Evolutionary conservation across 2,797 vertebrate species (phyloP).

Genomic region (Halcyon badia): DNA sequence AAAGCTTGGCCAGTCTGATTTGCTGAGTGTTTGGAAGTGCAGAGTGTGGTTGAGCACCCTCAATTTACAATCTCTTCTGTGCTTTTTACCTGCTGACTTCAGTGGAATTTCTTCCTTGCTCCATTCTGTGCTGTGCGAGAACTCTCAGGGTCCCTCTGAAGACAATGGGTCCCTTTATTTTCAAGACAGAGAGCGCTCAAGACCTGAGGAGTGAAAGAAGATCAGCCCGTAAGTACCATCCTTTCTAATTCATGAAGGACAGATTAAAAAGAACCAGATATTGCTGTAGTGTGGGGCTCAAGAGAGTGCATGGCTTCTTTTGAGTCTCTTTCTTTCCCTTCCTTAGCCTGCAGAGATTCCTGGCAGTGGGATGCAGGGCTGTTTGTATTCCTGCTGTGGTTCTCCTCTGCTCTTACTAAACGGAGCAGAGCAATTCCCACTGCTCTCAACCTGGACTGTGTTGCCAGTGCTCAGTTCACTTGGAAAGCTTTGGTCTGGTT

Average conservation of each 20-base stretch:
- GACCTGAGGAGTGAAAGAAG: background rate
- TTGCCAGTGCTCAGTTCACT: constrained; percentile 31
- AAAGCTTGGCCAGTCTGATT: background rate
- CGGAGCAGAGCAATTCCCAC: constrained; percentile 50
- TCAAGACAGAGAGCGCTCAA: background rate
- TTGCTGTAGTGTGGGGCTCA: fast-evolving
- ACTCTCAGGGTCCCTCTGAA: background rate
- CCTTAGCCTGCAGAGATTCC: background rate
- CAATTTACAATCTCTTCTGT: background rate
- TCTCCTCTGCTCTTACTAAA: constrained; percentile 29
- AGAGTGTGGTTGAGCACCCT: background rate
- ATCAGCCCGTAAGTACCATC: background rate
- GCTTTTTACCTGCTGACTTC: background rate
- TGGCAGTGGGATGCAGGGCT: constrained; percentile 15
- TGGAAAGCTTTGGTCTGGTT: constrained; percentile 29
- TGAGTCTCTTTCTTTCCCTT: background rate
- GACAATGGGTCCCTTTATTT: background rate
- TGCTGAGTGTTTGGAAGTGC: background rate
- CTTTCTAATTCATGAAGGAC: background rate
- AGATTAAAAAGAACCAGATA: background rate
- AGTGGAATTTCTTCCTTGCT: background rate
- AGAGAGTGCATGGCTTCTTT: background rate
- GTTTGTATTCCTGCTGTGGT: background rate
- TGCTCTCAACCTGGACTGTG: background rate
- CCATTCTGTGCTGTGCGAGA: background rate